These are phyloP conservation scores for Tetrax tetrax DNA, from an alignment of 2,113 vertebrate genomes.

Conservation along the genomic window DNA sequence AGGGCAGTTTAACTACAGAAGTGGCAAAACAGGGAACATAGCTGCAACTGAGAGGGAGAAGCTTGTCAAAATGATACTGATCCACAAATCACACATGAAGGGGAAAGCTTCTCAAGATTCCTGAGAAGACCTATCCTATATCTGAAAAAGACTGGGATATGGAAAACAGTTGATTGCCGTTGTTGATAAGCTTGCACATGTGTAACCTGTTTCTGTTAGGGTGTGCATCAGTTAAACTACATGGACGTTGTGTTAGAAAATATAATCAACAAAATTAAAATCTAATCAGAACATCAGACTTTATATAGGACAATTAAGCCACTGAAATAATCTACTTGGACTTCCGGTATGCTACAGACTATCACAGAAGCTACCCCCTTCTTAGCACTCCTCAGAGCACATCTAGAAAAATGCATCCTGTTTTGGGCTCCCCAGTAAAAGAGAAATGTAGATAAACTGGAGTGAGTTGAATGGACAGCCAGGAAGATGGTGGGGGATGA, in stretches of 20 bases:
- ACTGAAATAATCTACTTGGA: not conserved
- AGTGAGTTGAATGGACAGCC: not conserved
- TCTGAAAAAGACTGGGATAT: not conserved
- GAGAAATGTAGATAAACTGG: not conserved
- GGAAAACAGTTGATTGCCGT: not conserved
- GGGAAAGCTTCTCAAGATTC: not conserved
- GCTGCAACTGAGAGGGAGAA: not conserved
- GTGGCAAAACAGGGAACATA: not conserved
- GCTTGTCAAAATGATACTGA: not conserved
- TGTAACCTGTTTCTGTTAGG: not conserved
- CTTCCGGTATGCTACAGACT: not conserved
- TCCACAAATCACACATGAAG: not conserved
- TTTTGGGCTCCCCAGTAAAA: not conserved
- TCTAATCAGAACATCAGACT: not conserved
- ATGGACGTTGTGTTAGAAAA: not conserved
- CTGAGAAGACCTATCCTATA: not conserved
- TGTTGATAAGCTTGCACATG: not conserved
- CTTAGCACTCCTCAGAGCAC: not conserved
- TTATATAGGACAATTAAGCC: not conserved
- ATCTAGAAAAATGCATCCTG: rapidly evolving
- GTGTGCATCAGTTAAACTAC: not conserved
- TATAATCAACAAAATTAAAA: not conserved
- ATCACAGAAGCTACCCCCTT: not conserved
- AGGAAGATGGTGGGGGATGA: not conserved
- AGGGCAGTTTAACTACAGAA: not conserved